Percentiles rank a stretch among this genome's conserved stretches.
Evolutionary conservation across 2,113 vertebrate species (phyloP).

Genomic region (Myrmophylax atrothorax): DNA sequence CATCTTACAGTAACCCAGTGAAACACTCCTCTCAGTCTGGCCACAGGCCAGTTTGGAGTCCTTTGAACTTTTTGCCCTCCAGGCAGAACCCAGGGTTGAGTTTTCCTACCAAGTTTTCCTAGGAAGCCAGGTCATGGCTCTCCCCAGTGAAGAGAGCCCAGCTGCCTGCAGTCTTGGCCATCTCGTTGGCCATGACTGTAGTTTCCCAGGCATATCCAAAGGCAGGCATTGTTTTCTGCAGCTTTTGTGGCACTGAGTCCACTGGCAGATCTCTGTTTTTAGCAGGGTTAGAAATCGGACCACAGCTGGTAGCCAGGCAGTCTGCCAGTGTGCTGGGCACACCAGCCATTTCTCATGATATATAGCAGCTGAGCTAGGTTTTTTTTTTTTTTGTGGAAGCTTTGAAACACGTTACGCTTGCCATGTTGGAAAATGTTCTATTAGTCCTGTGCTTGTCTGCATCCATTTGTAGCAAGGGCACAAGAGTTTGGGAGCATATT

Average conservation of each 20-base stretch:
- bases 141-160: neutral
- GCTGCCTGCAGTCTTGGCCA: neutral
- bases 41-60: neutral
- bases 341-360: conserved; percentile 26
- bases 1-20: conserved; percentile 13
- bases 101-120: neutral
- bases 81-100: neutral
- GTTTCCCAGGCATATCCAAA: neutral
- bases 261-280: conserved; percentile 51
- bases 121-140: neutral
- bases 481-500: neutral
- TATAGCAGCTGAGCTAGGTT: conserved; percentile 31
- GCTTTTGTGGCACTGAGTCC: neutral
- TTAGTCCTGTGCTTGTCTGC: neutral
- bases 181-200: accelerated
- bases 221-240: neutral
- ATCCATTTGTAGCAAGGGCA: neutral
- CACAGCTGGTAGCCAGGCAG: conserved; percentile 66
- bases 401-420: neutral
- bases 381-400: neutral
- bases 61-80: conserved; percentile 10
- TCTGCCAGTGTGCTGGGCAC: conserved; percentile 47
- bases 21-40: conserved; percentile 26
- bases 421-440: neutral
- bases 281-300: conserved; percentile 46